Percentiles rank a stretch among this genome's conserved stretches.
These are phyloP conservation scores for Spinibarbus caldwelli DNA, from an alignment of 2,797 vertebrate genomes.

Conservation along the genomic window DNA sequence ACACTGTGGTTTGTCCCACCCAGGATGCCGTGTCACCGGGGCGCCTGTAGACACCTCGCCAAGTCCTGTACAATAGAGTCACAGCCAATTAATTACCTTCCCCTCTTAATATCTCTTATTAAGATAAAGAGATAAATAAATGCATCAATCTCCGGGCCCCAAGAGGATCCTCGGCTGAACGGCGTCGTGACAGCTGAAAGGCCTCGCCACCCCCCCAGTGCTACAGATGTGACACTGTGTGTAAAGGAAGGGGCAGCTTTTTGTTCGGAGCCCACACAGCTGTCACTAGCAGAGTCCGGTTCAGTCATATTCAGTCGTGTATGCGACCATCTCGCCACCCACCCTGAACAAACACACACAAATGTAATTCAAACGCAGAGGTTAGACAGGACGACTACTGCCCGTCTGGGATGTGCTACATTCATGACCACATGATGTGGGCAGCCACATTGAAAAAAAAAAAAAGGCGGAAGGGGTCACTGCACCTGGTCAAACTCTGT, in stretches of 20 bases:
- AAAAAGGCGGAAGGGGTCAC: constrained; percentile 47
- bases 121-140: constrained; percentile 68
- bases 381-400: constrained; percentile 57
- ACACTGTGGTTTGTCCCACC: constrained; percentile 55
- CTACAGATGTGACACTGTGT: constrained; percentile 50
- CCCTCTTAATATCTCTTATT: constrained; percentile 64
- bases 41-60: constrained; percentile 45
- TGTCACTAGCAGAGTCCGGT: constrained; percentile 71
- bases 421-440: constrained; percentile 61
- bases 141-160: constrained; percentile 54
- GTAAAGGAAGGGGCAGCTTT: constrained; percentile 65
- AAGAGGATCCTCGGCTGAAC: constrained; percentile 31
- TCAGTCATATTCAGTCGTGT: constrained; percentile 66
- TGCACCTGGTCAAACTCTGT: constrained; percentile 65
- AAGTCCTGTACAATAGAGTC: constrained; percentile 44
- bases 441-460: constrained; percentile 28
- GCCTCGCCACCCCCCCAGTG: constrained; percentile 5
- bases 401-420: constrained; percentile 57
- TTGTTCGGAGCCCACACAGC: constrained; percentile 77
- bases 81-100: constrained; percentile 73
- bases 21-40: constrained; percentile 56
- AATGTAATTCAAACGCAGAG: constrained; percentile 46
- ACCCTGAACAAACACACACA: constrained; percentile 53
- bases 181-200: constrained; percentile 42
- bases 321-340: constrained; percentile 62